Evolutionary conservation across 2,888 invertebrate genomes (phyloP).

Genomic region (Drosophila paracracens): DNA sequence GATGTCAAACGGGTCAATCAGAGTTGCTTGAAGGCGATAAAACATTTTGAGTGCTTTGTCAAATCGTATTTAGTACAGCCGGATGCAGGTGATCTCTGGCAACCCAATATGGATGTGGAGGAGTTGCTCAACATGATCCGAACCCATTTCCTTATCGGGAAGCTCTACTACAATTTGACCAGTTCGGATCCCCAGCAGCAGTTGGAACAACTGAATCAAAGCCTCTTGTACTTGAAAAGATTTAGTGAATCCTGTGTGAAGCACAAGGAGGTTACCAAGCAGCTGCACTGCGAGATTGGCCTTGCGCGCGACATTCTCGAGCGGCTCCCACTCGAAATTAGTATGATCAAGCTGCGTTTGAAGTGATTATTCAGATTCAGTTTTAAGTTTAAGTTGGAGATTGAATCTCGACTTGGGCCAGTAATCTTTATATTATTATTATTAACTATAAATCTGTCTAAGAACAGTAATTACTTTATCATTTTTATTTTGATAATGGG

Average conservation of each 20-base stretch:
- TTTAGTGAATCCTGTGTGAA: slow-evolving; percentile 91
- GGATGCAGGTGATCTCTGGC: slow-evolving; percentile 85
- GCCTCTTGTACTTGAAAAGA: slow-evolving; percentile 89
- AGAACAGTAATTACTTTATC: too few species aligned
- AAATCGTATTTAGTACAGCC: slow-evolving; percentile 88
- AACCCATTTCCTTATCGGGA: slow-evolving; percentile 92
- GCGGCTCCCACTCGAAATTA: slow-evolving; percentile 91
- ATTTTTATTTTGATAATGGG: too few species aligned
- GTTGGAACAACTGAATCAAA: slow-evolving; percentile 88
- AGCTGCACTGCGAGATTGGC: slow-evolving; percentile 90
- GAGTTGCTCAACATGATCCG: slow-evolving; percentile 89
- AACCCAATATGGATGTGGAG: slow-evolving; percentile 88
- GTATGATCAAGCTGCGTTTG: slow-evolving; percentile 48
- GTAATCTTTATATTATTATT: slow-evolving; percentile 17
- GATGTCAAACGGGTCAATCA: slow-evolving; percentile 91
- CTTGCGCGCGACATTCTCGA: slow-evolving; percentile 93
- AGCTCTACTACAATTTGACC: slow-evolving; percentile 91
- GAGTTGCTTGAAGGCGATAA: slow-evolving; percentile 90
- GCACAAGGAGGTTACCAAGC: slow-evolving; percentile 88
- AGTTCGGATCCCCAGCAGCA: slow-evolving; percentile 88
- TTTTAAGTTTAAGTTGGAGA: background rate
- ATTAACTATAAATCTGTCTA: too few species aligned
- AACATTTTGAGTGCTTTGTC: slow-evolving; percentile 90
- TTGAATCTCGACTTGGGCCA: background rate
- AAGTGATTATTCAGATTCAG: slow-evolving; percentile 11